Evolutionary conservation across 1,140 invertebrate genomes (phyloP), one percentile per base, ranked within the genome.

Genomic region (Dendroctonus ponderosae): DNA sequence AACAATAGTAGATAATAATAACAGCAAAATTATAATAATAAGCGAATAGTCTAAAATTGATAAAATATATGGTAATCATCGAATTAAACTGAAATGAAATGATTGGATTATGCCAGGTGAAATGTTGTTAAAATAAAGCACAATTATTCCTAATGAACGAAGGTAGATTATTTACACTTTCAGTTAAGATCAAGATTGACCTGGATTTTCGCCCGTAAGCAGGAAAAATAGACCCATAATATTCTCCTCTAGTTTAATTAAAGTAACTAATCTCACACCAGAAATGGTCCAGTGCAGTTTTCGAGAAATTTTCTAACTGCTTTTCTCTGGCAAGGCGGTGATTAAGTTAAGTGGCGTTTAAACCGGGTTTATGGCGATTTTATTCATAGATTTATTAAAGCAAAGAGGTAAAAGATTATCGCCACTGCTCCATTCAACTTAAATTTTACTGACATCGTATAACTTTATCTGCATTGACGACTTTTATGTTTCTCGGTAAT

Each of bases 361-460:
- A 66, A 66, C 56, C 0, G 48, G 40, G 56, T 66, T 66, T 59
- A 66, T 53, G 64, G 57, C 64, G 37, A 66, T 60, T 66, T 66
- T 59, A 65, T 65, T 65, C 56, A 58, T 59, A 59, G 64, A 59
- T 66, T 66, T 66, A 66, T 59, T 66, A 66, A 66, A 66, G 56
- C 49, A 59, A 59, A 59, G 56, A 60, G 64, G 64, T 66, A 60
- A 59, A 66, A 66, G 64, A 66, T 66, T 66, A 66, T 66, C 64
- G 57, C 48, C 64, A 40, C 56, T 46, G 41, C 57, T 59, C 44
- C 15, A 44, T 53, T 48, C 8, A 43, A 54, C 52, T 57, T 40
- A 57, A 56, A 65, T 65, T 65, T 65, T 65, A 65, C 54, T 39
- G 46, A 14, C 43, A 49, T 57, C 62, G 39, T 65, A 63, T 63